Evolutionary conservation across 2,113 vertebrate species (phyloP).

Genomic region (Siniperca knerii): DNA sequence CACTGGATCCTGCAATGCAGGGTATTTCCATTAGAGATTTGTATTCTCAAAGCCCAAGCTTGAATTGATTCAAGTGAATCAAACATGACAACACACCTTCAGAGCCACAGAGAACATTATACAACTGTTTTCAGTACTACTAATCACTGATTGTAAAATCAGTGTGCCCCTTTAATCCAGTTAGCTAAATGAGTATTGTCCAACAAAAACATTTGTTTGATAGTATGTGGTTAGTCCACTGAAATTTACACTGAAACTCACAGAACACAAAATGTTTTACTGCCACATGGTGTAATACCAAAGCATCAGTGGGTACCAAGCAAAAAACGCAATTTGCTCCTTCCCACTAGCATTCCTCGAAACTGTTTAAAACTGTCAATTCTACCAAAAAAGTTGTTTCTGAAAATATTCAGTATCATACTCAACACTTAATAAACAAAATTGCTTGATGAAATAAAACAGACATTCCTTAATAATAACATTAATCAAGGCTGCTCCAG

Average conservation of each 20-base stretch:
- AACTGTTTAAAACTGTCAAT: not conserved
- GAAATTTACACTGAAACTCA: not conserved
- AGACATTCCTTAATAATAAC: constrained; percentile 78
- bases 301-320: not conserved
- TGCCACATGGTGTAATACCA: not conserved
- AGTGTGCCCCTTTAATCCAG: not conserved
- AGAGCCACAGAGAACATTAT: not conserved
- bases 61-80: not conserved
- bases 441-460: constrained; percentile 51
- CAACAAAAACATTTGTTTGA: not conserved
- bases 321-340: not conserved
- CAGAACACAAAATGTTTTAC: not conserved
- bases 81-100: not conserved
- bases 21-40: too few relatives aligned
- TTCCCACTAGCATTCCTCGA: not conserved
- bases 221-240: not conserved
- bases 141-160: not conserved
- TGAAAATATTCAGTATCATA: constrained; percentile 30
- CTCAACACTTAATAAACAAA: constrained; percentile 40
- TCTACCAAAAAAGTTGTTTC: not conserved
- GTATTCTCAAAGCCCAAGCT: not conserved
- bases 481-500: constrained; percentile 85
- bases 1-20: not conserved
- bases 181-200: not conserved
- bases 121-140: not conserved